Percentiles rank a stretch among this genome's conserved stretches.
These are phyloP conservation scores for Tapera naevia DNA, from an alignment of 2,797 vertebrate genomes.

Conservation along the genomic window DNA sequence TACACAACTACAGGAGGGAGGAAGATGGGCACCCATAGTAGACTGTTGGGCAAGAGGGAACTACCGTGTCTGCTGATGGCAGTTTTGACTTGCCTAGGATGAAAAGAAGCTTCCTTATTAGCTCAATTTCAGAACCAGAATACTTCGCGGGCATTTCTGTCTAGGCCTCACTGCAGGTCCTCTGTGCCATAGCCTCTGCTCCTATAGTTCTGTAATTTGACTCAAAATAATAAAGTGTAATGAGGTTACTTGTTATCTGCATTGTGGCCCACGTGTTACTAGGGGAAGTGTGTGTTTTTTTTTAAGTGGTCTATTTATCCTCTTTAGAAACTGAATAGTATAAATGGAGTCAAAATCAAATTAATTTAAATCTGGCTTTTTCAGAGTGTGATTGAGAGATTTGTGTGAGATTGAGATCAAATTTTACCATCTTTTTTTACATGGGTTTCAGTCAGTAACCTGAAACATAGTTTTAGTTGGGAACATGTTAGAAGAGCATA, in stretches of 20 bases:
- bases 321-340: not conserved
- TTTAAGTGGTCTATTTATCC: not conserved
- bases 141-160: not conserved
- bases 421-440: not conserved
- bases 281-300: not conserved
- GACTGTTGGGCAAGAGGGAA: not conserved
- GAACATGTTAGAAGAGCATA: not conserved
- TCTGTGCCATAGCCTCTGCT: not conserved
- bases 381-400: not conserved
- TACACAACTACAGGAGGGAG: not conserved
- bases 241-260: not conserved
- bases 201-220: not conserved
- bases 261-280: rapidly evolving
- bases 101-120: not conserved
- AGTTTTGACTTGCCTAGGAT: not conserved
- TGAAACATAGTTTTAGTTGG: not conserved
- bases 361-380: not conserved
- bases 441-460: not conserved
- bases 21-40: not conserved
- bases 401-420: too few relatives aligned
- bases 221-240: not conserved
- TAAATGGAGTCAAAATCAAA: not conserved
- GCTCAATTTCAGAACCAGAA: not conserved
- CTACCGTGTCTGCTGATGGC: not conserved
- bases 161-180: not conserved